Base-by-base conservation (phyloP, 2,888 invertebrate species). In the Thalpophila matura region DNA sequence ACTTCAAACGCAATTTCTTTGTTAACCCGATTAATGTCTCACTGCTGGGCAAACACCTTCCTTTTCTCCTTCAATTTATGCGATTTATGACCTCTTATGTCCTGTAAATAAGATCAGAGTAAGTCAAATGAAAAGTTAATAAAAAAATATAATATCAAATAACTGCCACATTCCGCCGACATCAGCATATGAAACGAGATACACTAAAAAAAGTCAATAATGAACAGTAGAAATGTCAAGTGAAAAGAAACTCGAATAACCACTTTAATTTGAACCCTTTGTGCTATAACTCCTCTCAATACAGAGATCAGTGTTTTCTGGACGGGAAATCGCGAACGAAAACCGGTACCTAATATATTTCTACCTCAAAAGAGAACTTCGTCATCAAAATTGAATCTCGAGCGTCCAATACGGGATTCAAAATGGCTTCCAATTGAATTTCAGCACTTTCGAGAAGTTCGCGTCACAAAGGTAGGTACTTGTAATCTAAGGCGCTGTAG, bases 341-440 rank as follows among this genome's bases (percentile, higher is more conserved):
- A 71, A 66, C 68, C 62, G 37, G 58, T 65, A 74, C 67, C 77
- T 70, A 74, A 79, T 72, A 77, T 77, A 79, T 81, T 79, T 79
- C 47, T 81, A 81, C 74, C 77, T 77, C 77, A 74, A 79, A 81
- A 75, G 79, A 70, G 78, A 71, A 80, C 79, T 79, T 71, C 68
- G 79, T 84, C 83, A 82, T 75, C 78, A 74, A 73, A 80, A 80
- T 80, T 76, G 79, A 79, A 79, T 81, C 68, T 67, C 63, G 73
- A 47, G 46, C 68, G 74, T 77, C 75, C 76, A 81, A 79, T 79
- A 69, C 74, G 78, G 65, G 77, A 82, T 81, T 85, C 81, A 80
- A 86, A 84, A 84, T 79, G 80, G 72, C 78, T 74, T 51, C 73
- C 77, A 80, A 85, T 84, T 77, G 80, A 81, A 84, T 86, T 83